These are phyloP conservation scores for Dendrocincla tyrannina DNA, from an alignment of 2,797 vertebrate species.

Conservation along the genomic window DNA sequence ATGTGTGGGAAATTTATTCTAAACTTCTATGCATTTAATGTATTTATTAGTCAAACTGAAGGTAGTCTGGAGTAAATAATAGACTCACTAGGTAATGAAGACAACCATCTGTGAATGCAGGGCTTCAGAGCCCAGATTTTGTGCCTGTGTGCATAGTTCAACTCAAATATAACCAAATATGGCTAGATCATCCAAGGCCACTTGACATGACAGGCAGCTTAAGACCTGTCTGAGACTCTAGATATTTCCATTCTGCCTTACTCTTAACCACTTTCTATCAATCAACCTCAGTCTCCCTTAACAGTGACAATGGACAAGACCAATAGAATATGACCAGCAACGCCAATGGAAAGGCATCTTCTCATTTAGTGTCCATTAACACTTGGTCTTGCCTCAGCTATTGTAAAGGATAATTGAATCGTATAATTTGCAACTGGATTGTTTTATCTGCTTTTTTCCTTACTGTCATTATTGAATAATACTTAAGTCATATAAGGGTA, in stretches of 20 bases:
- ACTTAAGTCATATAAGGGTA: slow-evolving; percentile 48
- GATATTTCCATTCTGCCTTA: neutral
- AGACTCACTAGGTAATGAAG: neutral
- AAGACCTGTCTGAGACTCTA: neutral
- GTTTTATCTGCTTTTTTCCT: slow-evolving; percentile 20
- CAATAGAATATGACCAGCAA: neutral
- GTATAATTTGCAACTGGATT: slow-evolving; percentile 56
- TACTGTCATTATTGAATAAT: slow-evolving; percentile 51
- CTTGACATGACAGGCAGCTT: neutral
- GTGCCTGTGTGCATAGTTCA: neutral
- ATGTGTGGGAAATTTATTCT: neutral
- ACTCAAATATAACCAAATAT: neutral
- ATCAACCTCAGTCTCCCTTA: neutral
- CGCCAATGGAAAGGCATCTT: neutral
- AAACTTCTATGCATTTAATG: neutral
- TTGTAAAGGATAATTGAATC: slow-evolving; percentile 56
- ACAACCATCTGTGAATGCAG: neutral
- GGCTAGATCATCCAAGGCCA: neutral
- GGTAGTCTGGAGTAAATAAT: neutral
- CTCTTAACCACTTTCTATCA: neutral
- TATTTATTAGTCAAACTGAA: neutral
- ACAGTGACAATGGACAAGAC: neutral
- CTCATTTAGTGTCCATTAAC: slow-evolving; percentile 37
- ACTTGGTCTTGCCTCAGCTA: slow-evolving; percentile 21
- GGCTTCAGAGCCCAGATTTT: neutral